A percentile compares a stretch with the other conserved stretches of the same genome.
These are phyloP conservation scores for Bos indicus DNA, from an alignment of 2,113 vertebrate species.

Conservation along the genomic window DNA sequence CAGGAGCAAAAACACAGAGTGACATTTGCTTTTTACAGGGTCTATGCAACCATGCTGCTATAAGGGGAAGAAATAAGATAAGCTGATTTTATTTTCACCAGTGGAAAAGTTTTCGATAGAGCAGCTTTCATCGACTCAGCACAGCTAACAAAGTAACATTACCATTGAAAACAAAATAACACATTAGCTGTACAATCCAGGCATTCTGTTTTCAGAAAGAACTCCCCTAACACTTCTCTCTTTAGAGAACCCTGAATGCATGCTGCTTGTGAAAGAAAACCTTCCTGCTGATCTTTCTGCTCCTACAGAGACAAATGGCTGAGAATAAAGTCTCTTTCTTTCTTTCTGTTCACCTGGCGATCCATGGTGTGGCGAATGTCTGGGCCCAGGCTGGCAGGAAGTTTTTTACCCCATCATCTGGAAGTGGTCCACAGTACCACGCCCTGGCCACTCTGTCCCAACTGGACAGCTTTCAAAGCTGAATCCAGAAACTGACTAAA, in stretches of 20 bases:
- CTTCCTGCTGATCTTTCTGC: slow-evolving; percentile 25
- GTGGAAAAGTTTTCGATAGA: slow-evolving; percentile 50
- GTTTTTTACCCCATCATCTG: neutral
- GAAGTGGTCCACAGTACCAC: neutral
- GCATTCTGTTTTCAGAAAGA: slow-evolving; percentile 11
- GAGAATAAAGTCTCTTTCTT: slow-evolving; percentile 33
- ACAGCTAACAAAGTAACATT: slow-evolving; percentile 57
- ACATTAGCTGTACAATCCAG: neutral
- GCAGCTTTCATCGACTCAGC: neutral
- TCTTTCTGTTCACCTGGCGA: neutral
- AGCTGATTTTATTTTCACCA: slow-evolving; percentile 64
- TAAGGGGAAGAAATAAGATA: slow-evolving; percentile 51
- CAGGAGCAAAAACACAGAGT: neutral
- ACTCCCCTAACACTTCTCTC: neutral
- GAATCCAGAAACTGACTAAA: neutral
- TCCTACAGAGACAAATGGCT: neutral
- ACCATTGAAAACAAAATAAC: slow-evolving; percentile 55
- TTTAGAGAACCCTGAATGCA: neutral
- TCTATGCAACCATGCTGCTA: neutral
- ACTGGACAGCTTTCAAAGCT: neutral
- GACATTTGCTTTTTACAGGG: slow-evolving; percentile 46
- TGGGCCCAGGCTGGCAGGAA: neutral
- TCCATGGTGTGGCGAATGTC: neutral
- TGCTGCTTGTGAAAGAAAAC: neutral
- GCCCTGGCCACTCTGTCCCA: neutral